Evolutionary conservation across 2,113 vertebrate genomes (phyloP), one percentile per base, ranked within the genome.

Genomic region (Myxocyprinus asiaticus): DNA sequence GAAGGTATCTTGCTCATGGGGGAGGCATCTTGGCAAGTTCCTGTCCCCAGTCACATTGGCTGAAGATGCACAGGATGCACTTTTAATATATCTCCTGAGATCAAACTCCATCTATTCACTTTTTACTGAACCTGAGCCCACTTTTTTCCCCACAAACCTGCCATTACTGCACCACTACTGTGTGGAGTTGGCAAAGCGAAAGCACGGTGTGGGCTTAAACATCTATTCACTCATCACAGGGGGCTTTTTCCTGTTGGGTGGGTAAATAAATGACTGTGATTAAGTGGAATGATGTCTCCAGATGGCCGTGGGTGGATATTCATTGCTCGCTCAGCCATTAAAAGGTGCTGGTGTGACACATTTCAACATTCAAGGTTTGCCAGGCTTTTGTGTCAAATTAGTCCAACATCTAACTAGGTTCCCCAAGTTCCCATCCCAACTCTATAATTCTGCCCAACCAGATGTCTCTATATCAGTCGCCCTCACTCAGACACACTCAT

Each of bases 221-320:
- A 59, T 45, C 63, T 42, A 15, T 48, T 47, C 50, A 59, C 51
- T 58, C 64, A 58, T 75, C n/a, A 45, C n/a, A 45, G 74, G 75
- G 78, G 63, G 14, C 61, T 42, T 48, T 44, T 73, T 59, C 15
- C 17, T 45, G 14, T 68, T 10, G 33, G 11, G 55, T 22, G 45
- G 8, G 67, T 76, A 69, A 67, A 59, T 68, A 68, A 77, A 77
- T 77, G 44, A 67, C 76, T 77, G 22, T 33, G 53, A 77, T 77
- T 77, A 68, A 48, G 22, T 47, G 73, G 22, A 76, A 64, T 12
- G 10, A 48, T 65, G 43, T 58, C 71, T 67, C 50, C 69, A 56
- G 69, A 33, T 66, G 59, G 69, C 51, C 33, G 55, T 42, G 69
- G 61, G 59, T 56, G 69, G 10, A 45, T 65, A 42, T 0, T 17